phyloP scores from a whole-genome alignment of 1,140 invertebrate species.

The Lordiphosa collinella region DNA sequence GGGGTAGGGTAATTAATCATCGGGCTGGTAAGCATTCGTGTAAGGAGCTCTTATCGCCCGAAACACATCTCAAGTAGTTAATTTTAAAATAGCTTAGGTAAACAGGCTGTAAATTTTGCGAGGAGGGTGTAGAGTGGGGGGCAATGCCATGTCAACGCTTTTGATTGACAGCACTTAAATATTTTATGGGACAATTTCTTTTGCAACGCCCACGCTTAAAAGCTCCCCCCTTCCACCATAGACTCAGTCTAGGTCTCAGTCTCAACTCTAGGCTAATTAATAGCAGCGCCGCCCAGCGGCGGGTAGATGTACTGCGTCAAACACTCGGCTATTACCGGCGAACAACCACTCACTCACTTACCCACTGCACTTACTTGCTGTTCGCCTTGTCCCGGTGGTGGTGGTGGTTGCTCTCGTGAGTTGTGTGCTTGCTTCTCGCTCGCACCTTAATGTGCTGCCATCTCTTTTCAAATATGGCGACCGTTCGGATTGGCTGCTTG shows the following conservation, averaged over 20 bases:
- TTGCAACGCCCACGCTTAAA: conserved; percentile 29
- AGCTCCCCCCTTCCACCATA: background rate
- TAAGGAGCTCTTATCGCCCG: conserved; percentile 67
- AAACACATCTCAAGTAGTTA: conserved; percentile 75
- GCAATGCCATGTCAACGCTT: conserved; percentile 47
- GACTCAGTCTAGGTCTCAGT: too few relatives aligned
- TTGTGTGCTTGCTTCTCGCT: conserved; percentile 11
- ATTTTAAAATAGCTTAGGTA: conserved; percentile 68
- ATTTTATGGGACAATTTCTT: conserved; percentile 60
- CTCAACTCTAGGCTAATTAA: conserved; percentile 29
- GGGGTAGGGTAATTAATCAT: conserved; percentile 63
- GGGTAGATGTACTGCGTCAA: conserved; percentile 36
- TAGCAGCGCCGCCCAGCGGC: conserved; percentile 48
- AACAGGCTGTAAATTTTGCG: conserved; percentile 43
- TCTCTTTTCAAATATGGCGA: conserved; percentile 72
- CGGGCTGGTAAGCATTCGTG: conserved; percentile 72
- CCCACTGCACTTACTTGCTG: conserved; percentile 32
- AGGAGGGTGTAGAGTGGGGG: background rate
- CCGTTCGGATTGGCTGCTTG: conserved; percentile 42
- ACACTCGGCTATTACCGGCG: conserved; percentile 13
- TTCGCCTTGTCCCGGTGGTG: background rate
- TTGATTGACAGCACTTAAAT: conserved; percentile 69
- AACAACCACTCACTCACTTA: conserved; percentile 27
- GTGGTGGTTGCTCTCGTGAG: conserved; percentile 41
- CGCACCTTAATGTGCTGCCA: conserved; percentile 11